Percentiles rank a stretch among this genome's conserved stretches.
These are phyloP conservation scores for Stegophylla sp. DNA, from an alignment of 2,888 invertebrate genomes.

Conservation along the genomic window DNA sequence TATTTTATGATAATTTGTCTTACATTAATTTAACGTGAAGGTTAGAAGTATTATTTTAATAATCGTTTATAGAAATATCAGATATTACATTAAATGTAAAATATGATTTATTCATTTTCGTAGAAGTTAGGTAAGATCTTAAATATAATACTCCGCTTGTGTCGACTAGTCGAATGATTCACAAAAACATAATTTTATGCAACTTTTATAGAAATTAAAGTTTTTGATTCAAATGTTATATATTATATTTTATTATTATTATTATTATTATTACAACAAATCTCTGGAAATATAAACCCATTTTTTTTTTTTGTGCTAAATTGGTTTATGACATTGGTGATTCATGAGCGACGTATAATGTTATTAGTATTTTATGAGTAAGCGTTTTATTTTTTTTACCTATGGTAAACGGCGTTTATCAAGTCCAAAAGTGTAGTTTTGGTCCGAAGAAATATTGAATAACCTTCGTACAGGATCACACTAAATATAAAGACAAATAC, in stretches of 20 bases:
- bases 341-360: too few species aligned
- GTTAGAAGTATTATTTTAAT: constrained; percentile 37
- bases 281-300: too few species aligned
- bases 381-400: too few species aligned
- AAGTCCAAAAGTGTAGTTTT: background rate
- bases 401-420: too few species aligned
- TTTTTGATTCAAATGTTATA: too few species aligned
- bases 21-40: constrained; percentile 23
- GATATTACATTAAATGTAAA: constrained; percentile 22
- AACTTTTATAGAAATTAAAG: too few species aligned
- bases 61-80: constrained; percentile 9
- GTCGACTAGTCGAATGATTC: background rate
- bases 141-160: constrained; percentile 11
- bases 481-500: constrained; percentile 23
- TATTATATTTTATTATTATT: too few species aligned
- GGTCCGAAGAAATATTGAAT: constrained; percentile 12
- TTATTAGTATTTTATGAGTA: too few species aligned
- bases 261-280: too few species aligned
- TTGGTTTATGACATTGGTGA: too few species aligned
- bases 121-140: background rate
- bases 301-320: too few species aligned
- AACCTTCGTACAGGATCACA: constrained; percentile 15
- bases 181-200: too few species aligned
- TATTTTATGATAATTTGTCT: constrained; percentile 10
- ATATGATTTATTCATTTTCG: background rate